Percentiles rank a stretch among this genome's conserved stretches.
phyloP scores from a whole-genome alignment of 1,140 invertebrate genomes.

The Leptinotarsa lineolata region DNA sequence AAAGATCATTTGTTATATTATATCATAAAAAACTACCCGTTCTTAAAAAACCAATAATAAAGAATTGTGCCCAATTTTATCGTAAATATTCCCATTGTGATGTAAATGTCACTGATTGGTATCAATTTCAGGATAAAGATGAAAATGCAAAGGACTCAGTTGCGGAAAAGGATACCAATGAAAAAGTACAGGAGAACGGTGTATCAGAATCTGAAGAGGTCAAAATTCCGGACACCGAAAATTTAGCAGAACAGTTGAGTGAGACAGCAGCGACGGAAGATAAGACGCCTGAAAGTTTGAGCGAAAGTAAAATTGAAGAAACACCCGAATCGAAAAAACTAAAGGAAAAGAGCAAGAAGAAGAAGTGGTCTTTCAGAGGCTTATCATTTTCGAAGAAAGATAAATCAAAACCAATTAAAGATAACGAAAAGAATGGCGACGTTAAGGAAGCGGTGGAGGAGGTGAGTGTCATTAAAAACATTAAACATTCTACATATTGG shows the following conservation, averaged over 20 bases:
- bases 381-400: slow-evolving; percentile 85
- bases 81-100: too few relatives aligned
- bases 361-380: slow-evolving; percentile 84
- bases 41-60: too few relatives aligned
- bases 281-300: slow-evolving; percentile 56
- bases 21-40: too few relatives aligned
- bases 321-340: slow-evolving; percentile 72
- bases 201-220: slow-evolving; percentile 53
- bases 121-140: slow-evolving; percentile 64
- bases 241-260: slow-evolving; percentile 60
- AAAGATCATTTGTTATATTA: too few relatives aligned
- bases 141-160: slow-evolving; percentile 67
- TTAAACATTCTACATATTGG: too few relatives aligned
- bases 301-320: slow-evolving; percentile 63
- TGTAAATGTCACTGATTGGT: too few relatives aligned
- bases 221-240: slow-evolving; percentile 57
- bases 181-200: slow-evolving; percentile 56
- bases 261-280: slow-evolving; percentile 62
- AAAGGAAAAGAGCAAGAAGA: slow-evolving; percentile 82
- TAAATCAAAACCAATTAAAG: slow-evolving; percentile 77
- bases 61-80: too few relatives aligned
- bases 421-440: slow-evolving; percentile 59
- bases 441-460: slow-evolving; percentile 54
- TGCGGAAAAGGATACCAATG: slow-evolving; percentile 66
- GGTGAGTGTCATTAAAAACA: slow-evolving; percentile 42